phyloP scores from a whole-genome alignment of 1,140 invertebrate species.

The Reticulitermes speratus region DNA sequence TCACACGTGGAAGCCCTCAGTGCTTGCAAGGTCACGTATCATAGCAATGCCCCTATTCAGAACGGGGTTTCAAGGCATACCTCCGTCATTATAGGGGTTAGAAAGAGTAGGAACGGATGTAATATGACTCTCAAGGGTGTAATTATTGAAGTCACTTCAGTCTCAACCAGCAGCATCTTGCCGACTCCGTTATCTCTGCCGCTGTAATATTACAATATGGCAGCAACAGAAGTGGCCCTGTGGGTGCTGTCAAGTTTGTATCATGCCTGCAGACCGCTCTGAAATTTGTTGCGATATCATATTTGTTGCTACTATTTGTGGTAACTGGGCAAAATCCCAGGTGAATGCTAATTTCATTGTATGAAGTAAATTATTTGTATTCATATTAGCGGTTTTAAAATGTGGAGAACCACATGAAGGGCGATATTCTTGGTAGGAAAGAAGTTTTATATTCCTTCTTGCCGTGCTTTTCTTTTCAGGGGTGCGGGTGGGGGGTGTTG shows the following conservation, averaged over 20 bases:
- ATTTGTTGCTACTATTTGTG: background rate
- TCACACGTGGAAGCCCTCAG: background rate
- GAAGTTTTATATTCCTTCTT: too few species aligned
- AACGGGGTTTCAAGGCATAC: background rate
- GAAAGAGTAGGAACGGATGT: background rate
- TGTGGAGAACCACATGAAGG: too few species aligned
- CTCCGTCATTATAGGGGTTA: conserved; percentile 5
- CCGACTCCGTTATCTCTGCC: background rate
- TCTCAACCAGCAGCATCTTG: background rate
- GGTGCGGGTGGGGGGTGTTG: too few species aligned
- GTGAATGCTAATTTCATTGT: background rate
- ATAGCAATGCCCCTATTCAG: background rate
- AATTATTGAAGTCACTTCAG: conserved; percentile 17
- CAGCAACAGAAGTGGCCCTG: background rate
- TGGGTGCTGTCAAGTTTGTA: background rate
- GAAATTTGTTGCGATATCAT: background rate
- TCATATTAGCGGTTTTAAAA: too few species aligned
- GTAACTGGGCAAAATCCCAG: background rate
- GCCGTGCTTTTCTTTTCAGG: too few species aligned
- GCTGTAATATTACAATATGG: background rate
- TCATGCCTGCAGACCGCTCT: background rate
- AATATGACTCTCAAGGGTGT: background rate
- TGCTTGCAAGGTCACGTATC: background rate
- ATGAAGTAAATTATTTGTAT: too few species aligned
- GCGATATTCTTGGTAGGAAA: too few species aligned